A percentile compares a stretch with the other conserved stretches of the same genome.
Conservation (phyloP, 1,140 invertebrate species). For the Drosophila bipectinata region DNA sequence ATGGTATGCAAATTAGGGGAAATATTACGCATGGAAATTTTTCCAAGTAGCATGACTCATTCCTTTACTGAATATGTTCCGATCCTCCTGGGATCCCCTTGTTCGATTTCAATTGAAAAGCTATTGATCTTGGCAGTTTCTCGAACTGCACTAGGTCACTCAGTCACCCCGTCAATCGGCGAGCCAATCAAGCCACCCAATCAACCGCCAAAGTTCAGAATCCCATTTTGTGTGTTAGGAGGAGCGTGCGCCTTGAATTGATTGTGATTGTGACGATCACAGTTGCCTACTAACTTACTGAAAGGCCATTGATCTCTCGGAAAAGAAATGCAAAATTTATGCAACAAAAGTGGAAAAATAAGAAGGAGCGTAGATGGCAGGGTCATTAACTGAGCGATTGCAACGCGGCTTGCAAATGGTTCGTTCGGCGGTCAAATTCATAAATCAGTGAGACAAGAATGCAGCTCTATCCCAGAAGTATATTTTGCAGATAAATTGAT, state of each 20-base stretch:
- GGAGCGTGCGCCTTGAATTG: slow-evolving; percentile 48
- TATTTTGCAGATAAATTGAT: slow-evolving; percentile 67
- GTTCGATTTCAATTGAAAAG: slow-evolving; percentile 61
- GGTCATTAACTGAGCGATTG: slow-evolving; percentile 68
- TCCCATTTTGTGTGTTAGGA: slow-evolving; percentile 60
- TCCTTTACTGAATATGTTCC: neutral
- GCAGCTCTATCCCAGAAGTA: slow-evolving; percentile 51
- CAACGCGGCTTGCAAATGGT: slow-evolving; percentile 45
- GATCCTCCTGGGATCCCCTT: neutral
- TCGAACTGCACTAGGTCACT: slow-evolving; percentile 65
- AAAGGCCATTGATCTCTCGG: slow-evolving; percentile 39
- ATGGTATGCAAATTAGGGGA: slow-evolving; percentile 25
- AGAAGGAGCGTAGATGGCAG: slow-evolving; percentile 32
- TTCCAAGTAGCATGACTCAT: neutral
- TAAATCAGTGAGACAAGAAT: slow-evolving; percentile 76
- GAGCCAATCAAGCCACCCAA: slow-evolving; percentile 44
- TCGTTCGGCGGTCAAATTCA: slow-evolving; percentile 70
- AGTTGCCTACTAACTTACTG: slow-evolving; percentile 72
- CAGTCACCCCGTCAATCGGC: slow-evolving; percentile 71
- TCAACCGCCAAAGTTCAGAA: slow-evolving; percentile 10
- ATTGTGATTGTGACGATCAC: slow-evolving; percentile 41
- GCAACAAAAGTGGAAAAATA: slow-evolving; percentile 20
- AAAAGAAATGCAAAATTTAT: slow-evolving; percentile 48
- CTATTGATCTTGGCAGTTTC: slow-evolving; percentile 66
- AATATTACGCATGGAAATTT: neutral